Evolutionary conservation across 2,888 invertebrate species (phyloP), one percentile per base, ranked within the genome.

Genomic region (Acleris literana): DNA sequence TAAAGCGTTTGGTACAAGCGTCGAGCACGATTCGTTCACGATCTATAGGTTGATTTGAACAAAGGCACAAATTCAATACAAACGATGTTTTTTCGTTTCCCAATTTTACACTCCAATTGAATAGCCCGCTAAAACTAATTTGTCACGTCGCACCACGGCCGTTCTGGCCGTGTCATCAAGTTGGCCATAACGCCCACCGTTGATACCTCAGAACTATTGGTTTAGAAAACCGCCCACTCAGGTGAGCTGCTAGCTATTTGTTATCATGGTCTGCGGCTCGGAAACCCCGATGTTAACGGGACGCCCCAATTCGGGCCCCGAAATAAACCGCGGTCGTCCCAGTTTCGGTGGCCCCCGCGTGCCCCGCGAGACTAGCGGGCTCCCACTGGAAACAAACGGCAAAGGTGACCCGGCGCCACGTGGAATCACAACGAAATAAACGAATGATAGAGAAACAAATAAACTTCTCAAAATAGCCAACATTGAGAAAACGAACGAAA

Each of bases 241-340:
- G 85, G 82, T 82, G 82, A 76, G 78, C 77, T 81, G 79, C 74
- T 73, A 81, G 80, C 82, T 85, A 84, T 85, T 85, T 85, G 85
- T 85, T 88, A 83, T 82, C 83, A 83, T 79, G 79, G 77, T 76
- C 75, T 72, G 76, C 74, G 79, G 79, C 78, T 85, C 76, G 79
- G 81, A 85, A 87, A 85, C 87, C 86, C 81, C 84, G 84, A 87
- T 86, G 87, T 85, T 83, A 88, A 87, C 87, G 83, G 84, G 83
- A 80, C 84, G 90, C 80, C 86, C 89, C 83, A 90, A 87, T 90
- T 92, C 83, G 81, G 81, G 79, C 78, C 84, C 88, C 82, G 80
- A 91, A 91, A 92, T 92, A 91, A 87, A 56, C 72, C 78, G 83
- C 79, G 76, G 80, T 77, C 76, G 90, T 83, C 86, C 90, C 84